These are phyloP conservation scores for Idaea aversata DNA, from an alignment of 2,888 invertebrate species.

Conservation along the genomic window DNA sequence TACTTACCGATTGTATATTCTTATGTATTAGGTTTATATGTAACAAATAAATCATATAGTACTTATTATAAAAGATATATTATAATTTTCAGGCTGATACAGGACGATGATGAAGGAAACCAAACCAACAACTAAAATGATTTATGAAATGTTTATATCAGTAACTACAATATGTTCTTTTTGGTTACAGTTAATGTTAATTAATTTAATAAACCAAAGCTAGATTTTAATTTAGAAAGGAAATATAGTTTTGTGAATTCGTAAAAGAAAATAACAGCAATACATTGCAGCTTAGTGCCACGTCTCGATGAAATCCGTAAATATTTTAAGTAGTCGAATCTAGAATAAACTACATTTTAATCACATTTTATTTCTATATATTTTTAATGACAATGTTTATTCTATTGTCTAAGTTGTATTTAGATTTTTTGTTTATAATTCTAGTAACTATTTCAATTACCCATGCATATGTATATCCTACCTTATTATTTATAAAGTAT, in stretches of 20 bases:
- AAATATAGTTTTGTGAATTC: constrained; percentile 1
- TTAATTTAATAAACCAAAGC: constrained; percentile 55
- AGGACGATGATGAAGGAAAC: constrained; percentile 33
- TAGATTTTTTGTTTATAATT: neutral
- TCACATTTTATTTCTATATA: neutral
- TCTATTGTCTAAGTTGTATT: neutral
- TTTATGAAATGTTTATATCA: constrained; percentile 12
- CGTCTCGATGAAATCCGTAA: neutral
- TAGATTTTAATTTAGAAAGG: constrained; percentile 34
- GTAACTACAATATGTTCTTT: constrained; percentile 16
- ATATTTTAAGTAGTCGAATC: neutral
- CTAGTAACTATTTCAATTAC: neutral
- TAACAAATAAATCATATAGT: neutral
- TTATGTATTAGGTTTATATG: neutral
- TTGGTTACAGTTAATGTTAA: constrained; percentile 19
- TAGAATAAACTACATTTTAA: neutral
- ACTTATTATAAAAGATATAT: neutral
- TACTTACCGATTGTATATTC: neutral
- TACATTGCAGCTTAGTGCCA: constrained; percentile 52
- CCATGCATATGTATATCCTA: neutral
- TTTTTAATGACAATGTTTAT: neutral
- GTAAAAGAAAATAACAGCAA: constrained; percentile 14
- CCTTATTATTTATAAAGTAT: neutral
- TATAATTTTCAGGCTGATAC: constrained; percentile 47
- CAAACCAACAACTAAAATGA: constrained; percentile 17